Conservation (phyloP, 2,113 vertebrate genomes). For the Bos javanicus region DNA sequence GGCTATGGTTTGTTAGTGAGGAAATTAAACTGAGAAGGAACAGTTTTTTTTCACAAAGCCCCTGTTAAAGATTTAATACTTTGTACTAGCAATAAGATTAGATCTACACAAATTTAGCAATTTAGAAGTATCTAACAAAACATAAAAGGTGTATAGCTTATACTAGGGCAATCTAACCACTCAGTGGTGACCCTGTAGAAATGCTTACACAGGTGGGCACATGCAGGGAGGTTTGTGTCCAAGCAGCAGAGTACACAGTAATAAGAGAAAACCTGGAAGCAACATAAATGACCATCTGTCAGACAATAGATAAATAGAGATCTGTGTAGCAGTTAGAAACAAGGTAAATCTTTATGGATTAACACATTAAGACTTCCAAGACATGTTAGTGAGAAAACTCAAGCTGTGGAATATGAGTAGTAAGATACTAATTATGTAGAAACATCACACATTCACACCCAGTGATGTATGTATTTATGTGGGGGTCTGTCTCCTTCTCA, state of each 20-base stretch:
- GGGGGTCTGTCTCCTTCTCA: not conserved
- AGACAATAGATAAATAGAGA: not conserved
- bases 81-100: not conserved
- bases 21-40: constrained; percentile 30
- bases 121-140: constrained; percentile 3
- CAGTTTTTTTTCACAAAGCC: not conserved
- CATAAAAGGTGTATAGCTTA: not conserved
- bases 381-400: not conserved
- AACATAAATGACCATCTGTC: not conserved
- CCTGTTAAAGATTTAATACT: not conserved
- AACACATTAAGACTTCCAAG: not conserved
- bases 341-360: not conserved
- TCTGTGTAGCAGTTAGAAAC: not conserved
- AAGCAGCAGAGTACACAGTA: rapidly evolving
- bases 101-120: not conserved
- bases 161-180: not conserved
- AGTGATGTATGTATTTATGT: not conserved
- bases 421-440: not conserved
- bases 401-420: not conserved
- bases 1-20: not conserved
- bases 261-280: not conserved
- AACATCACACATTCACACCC: not conserved
- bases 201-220: not conserved
- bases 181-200: not conserved
- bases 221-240: not conserved